Evolutionary conservation across 2,888 invertebrate genomes (phyloP).

Genomic region (Thymelicus sylvestris): DNA sequence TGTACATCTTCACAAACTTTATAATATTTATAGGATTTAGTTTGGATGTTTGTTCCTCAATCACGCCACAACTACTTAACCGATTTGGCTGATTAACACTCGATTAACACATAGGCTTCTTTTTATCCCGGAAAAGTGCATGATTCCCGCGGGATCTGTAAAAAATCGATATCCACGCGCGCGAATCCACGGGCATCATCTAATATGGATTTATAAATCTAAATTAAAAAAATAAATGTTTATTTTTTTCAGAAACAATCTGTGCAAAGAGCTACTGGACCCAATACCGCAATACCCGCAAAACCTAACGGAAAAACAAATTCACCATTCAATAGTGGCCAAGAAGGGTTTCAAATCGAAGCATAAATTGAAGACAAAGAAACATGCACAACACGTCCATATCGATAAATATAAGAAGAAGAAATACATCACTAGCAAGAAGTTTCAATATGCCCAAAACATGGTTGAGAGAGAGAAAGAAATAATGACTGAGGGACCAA

Average conservation of each 20-base stretch:
- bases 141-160: no score
- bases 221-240: no score
- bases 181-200: no score
- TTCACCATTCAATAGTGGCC: slow-evolving; percentile 68
- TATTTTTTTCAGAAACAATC: slow-evolving; percentile 45
- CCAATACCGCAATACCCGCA: slow-evolving; percentile 58
- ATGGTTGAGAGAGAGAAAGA: slow-evolving; percentile 60
- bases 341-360: slow-evolving; percentile 74
- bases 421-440: slow-evolving; percentile 64
- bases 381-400: slow-evolving; percentile 56
- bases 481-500: slow-evolving; percentile 60
- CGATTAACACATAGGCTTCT: no score
- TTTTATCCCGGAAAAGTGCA: no score
- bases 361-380: slow-evolving; percentile 65
- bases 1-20: no score
- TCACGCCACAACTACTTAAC: no score
- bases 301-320: slow-evolving; percentile 63
- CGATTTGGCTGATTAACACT: no score
- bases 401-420: slow-evolving; percentile 65
- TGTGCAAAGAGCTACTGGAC: slow-evolving; percentile 64
- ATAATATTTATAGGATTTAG: no score
- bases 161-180: no score
- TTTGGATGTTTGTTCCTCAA: no score
- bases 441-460: slow-evolving; percentile 55
- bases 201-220: no score